Percentiles rank a stretch among this genome's conserved stretches.
These are phyloP conservation scores for Tupiocoris notatus DNA, from an alignment of 2,888 invertebrate genomes.

Conservation along the genomic window DNA sequence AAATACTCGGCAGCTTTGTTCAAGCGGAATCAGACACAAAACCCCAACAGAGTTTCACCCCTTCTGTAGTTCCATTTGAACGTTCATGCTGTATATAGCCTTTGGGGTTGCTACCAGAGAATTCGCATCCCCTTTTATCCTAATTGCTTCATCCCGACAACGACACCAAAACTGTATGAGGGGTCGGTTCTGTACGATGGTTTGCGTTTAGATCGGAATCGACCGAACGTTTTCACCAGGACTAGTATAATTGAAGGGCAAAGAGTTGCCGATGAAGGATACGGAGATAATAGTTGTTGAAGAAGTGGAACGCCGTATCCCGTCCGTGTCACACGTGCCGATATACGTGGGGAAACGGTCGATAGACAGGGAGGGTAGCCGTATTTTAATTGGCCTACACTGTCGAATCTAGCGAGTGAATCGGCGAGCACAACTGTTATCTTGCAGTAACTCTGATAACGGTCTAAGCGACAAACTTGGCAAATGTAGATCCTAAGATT, in stretches of 20 bases:
- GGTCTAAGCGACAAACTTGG: too few relatives aligned
- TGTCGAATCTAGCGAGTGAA: too few relatives aligned
- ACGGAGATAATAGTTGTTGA: neutral
- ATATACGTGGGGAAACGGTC: too few relatives aligned
- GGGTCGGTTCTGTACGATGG: neutral
- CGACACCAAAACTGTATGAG: neutral
- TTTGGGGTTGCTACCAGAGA: neutral
- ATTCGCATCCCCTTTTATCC: conserved; percentile 2
- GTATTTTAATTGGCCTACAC: too few relatives aligned
- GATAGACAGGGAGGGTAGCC: too few relatives aligned
- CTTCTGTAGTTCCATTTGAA: neutral
- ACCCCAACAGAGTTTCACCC: neutral
- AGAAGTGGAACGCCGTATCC: too few relatives aligned
- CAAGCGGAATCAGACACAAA: neutral
- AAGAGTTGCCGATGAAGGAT: neutral
- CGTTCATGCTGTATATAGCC: neutral
- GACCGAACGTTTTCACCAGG: neutral
- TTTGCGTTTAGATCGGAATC: neutral
- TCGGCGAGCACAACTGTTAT: too few relatives aligned
- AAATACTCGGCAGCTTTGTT: neutral
- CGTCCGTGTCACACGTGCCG: too few relatives aligned
- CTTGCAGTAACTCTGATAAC: too few relatives aligned
- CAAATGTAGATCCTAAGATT: too few relatives aligned
- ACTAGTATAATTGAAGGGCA: neutral
- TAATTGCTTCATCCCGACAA: conserved; percentile 5